Percentiles rank a stretch among this genome's conserved stretches.
These are phyloP conservation scores for Caenorhabditis macrosperma DNA, from an alignment of 2,888 invertebrate species.

Conservation along the genomic window DNA sequence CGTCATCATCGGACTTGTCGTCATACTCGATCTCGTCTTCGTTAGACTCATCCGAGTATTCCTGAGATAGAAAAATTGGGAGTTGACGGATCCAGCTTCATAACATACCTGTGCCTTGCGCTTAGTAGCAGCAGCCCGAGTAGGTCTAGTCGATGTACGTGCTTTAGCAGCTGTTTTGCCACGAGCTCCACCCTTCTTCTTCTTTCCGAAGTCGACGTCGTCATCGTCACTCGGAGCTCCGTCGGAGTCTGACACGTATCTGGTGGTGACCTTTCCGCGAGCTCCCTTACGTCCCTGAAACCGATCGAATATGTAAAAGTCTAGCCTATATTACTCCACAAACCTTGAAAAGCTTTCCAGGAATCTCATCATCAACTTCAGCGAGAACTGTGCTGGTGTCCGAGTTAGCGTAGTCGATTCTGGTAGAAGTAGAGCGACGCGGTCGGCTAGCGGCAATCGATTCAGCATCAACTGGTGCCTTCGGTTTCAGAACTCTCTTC, in stretches of 20 bases:
- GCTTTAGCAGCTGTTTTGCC: constrained; percentile 41
- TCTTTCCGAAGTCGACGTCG: constrained; percentile 66
- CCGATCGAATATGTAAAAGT: neutral
- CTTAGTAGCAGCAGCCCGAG: constrained; percentile 55
- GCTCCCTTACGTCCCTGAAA: constrained; percentile 42
- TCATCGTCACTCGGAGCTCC: constrained; percentile 65
- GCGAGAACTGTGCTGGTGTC: constrained; percentile 75
- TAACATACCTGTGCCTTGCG: constrained; percentile 46
- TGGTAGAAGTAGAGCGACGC: constrained; percentile 73
- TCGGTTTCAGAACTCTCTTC: constrained; percentile 44
- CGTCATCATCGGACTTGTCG: constrained; percentile 63
- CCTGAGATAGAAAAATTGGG: constrained; percentile 29
- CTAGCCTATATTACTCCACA: neutral
- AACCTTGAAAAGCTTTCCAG: constrained; percentile 74
- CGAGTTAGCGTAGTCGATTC: constrained; percentile 77
- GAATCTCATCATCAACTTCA: constrained; percentile 78
- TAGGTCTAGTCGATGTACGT: constrained; percentile 34
- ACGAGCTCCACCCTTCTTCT: constrained; percentile 50
- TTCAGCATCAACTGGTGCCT: constrained; percentile 55
- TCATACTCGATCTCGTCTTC: constrained; percentile 69
- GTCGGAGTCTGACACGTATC: constrained; percentile 51
- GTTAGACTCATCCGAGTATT: constrained; percentile 66
- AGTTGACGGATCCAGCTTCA: neutral
- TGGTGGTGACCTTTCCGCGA: constrained; percentile 27
- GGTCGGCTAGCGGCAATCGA: constrained; percentile 74